Percentiles rank a stretch among this genome's conserved stretches.
Conservation (phyloP, 2,888 invertebrate species). For the Pardosa pseudoannulata region DNA sequence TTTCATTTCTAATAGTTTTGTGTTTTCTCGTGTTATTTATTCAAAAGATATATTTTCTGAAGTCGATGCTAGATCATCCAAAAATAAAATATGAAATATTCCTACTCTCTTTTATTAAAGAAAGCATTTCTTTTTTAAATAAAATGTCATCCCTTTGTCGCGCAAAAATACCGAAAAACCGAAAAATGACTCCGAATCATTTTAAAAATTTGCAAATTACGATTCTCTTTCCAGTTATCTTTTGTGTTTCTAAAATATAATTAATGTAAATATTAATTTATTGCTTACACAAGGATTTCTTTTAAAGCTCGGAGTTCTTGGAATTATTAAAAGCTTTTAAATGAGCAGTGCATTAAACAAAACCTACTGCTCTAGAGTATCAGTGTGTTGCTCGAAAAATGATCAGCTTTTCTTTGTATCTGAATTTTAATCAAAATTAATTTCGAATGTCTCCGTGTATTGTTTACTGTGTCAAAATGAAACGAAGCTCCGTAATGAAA, state of each 20-base stretch:
- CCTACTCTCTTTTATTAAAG: too few species aligned
- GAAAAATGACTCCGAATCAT: not conserved
- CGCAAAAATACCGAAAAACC: too few species aligned
- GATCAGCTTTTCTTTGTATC: conserved; percentile 28
- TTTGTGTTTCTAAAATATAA: conserved; percentile 4
- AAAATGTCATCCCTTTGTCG: too few species aligned
- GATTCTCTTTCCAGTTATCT: not conserved
- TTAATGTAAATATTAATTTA: conserved; percentile 58
- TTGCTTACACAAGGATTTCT: conserved; percentile 22
- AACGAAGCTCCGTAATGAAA: not conserved
- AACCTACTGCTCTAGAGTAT: not conserved
- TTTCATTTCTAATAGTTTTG: too few species aligned
- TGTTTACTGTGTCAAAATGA: not conserved
- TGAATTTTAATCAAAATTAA: conserved; percentile 23
- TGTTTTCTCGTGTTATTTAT: too few species aligned
- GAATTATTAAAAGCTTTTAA: conserved; percentile 29
- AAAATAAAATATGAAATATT: too few species aligned
- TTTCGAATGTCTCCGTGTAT: not conserved
- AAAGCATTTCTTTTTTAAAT: too few species aligned
- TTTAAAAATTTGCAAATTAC: not conserved
- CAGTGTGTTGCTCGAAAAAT: not conserved
- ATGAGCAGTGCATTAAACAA: not conserved
- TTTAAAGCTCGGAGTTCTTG: not conserved
- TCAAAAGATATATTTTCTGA: too few species aligned
- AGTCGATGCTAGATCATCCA: too few species aligned